A percentile compares a stretch with the other conserved stretches of the same genome.
These are phyloP conservation scores for Marmota monax DNA, from an alignment of 2,113 vertebrate genomes.

Conservation along the genomic window DNA sequence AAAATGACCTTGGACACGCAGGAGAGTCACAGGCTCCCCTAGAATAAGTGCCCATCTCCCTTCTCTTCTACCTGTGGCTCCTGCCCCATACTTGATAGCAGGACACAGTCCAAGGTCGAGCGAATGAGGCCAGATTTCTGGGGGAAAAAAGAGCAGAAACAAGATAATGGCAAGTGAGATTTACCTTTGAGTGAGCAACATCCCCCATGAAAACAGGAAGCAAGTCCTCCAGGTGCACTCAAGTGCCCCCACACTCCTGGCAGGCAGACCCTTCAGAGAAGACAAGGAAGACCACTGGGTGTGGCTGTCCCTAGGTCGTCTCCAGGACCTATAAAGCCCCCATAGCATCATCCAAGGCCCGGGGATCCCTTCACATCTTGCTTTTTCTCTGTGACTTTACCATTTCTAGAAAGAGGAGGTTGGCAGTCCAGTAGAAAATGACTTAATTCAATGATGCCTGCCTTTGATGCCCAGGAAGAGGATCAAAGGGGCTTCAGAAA, in stretches of 20 bases:
- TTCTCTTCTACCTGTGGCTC: neutral
- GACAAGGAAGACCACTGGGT: neutral
- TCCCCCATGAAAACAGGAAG: constrained; percentile 61
- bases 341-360: neutral
- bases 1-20: constrained; percentile 48
- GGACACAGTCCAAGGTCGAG: neutral
- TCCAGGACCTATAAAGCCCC: neutral
- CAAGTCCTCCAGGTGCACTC: neutral
- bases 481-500: neutral
- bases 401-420: neutral
- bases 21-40: neutral
- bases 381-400: neutral
- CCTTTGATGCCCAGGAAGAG: neutral
- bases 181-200: neutral
- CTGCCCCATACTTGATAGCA: neutral
- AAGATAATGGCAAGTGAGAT: neutral
- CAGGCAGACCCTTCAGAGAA: neutral
- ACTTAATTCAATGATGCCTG: neutral
- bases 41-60: neutral
- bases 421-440: neutral
- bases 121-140: neutral
- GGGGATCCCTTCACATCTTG: neutral
- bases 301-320: neutral
- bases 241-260: too few relatives aligned
- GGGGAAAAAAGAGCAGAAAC: neutral